Percentiles rank a stretch among this genome's conserved stretches.
Conservation (phyloP, 2,888 invertebrate genomes). For the Mythimna ferrago region DNA sequence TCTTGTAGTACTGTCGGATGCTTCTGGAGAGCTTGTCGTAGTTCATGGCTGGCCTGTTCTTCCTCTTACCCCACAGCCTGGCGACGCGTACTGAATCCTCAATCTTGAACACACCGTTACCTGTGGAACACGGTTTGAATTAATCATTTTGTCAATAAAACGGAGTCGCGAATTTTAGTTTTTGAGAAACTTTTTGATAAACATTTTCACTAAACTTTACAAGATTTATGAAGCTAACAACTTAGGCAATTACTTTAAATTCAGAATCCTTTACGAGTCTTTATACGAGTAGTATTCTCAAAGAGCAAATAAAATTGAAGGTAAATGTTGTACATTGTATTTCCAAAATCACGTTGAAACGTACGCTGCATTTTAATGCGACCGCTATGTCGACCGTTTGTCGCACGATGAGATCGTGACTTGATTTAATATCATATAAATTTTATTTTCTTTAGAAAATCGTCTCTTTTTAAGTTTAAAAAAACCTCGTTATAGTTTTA, state of each 20-base stretch:
- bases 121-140: constrained; percentile 82
- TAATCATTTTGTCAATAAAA: constrained; percentile 73
- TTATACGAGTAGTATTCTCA: no score
- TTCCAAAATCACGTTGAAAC: constrained; percentile 30
- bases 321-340: not conserved
- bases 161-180: constrained; percentile 60
- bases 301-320: not conserved
- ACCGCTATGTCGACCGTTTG: constrained; percentile 43
- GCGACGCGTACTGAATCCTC: constrained; percentile 99
- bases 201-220: constrained; percentile 44
- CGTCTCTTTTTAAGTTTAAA: constrained; percentile 26
- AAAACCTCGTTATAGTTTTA: constrained; percentile 32
- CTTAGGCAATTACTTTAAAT: not conserved
- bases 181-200: constrained; percentile 62
- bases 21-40: constrained; percentile 99
- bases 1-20: constrained; percentile 99
- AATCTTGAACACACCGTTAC: constrained; percentile 99
- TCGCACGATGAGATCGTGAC: constrained; percentile 49
- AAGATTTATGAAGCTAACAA: constrained; percentile 2
- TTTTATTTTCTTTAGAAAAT: constrained; percentile 30
- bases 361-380: constrained; percentile 38
- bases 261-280: no score
- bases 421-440: constrained; percentile 52
- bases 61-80: constrained; percentile 99
- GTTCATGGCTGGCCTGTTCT: constrained; percentile 99